Base-by-base conservation (phyloP, 2,888 invertebrate genomes). In the Tineola bisselliella region DNA sequence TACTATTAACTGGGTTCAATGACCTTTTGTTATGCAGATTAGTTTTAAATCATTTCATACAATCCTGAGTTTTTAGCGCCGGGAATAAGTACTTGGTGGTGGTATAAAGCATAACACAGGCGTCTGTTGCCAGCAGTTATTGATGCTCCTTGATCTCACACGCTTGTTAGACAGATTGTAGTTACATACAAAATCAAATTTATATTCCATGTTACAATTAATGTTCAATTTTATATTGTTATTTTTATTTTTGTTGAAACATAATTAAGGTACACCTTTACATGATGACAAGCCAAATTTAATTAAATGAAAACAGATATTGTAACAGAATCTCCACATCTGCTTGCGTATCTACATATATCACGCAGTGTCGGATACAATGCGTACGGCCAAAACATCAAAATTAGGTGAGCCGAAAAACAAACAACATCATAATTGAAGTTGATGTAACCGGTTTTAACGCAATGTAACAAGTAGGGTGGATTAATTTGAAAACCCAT, bases 361-460 rank as follows among this genome's bases (percentile, higher is more conserved):
- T 4, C 31, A 58, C 33, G 58, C 58, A 25, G 25, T 6, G 25
- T 58, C 33, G 33, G 33, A 56, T 13, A 31, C 15, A 58, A 58
- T 56, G 25, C 8, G 12, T 11, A 17, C 15, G 17, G 52, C 8
- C n/a, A 13, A 33, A 33, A 13, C 19, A 33, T 64, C 63, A 64
- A 74, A 77, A 81, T 83, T 77, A 79, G 69, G 69, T 75, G 70
- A 79, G 75, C 72, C 72, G 73, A 79, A 80, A 84, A 81, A 84
- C 83, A 84, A 84, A 84, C 81, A 82, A 67, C 19, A 65, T 66
- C 67, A 75, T 84, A 81, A 84, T 84, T 84, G 74, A 80, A 58
- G 76, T 73, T 68, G 70, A 69, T 61, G 65, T 65, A 67, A 62
- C 81, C 75, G 74, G 81, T 80, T 74, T 67, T 67, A 63, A 68